Conservation (phyloP, 1,140 invertebrate species). For the Fragariocoptes setiger region DNA sequence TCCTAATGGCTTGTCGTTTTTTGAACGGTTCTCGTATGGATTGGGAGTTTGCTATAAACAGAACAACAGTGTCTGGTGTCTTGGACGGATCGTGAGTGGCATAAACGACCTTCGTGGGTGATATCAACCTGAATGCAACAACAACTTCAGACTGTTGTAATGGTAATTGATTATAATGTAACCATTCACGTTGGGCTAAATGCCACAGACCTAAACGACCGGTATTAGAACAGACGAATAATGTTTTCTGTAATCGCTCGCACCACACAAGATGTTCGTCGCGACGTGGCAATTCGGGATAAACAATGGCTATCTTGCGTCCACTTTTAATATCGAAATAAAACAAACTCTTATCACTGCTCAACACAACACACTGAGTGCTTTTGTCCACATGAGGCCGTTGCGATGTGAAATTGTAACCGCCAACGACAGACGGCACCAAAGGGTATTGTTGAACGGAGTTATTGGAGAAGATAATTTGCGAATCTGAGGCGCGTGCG, state of each 20-base stretch:
- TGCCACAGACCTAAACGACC: neutral
- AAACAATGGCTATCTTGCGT: neutral
- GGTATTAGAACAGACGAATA: neutral
- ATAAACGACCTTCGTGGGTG: no score
- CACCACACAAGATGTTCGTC: neutral
- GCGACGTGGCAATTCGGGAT: no score
- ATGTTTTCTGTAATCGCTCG: neutral
- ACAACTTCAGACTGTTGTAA: neutral
- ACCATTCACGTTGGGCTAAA: neutral
- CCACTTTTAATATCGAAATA: neutral
- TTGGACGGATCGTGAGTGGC: no score
- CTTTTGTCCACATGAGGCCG: neutral
- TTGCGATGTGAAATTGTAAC: neutral
- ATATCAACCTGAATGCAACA: neutral
- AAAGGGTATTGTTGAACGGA: no score
- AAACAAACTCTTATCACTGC: neutral
- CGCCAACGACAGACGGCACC: neutral
- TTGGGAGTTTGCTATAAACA: no score
- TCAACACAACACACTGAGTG: neutral
- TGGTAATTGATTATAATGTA: neutral
- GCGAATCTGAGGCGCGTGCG: no score
- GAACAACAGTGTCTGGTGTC: no score
- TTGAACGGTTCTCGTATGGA: no score
- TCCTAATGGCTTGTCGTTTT: no score
- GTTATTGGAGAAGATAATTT: no score